phyloP scores from a whole-genome alignment of 2,113 vertebrate species.

The Larimichthys polyactis region DNA sequence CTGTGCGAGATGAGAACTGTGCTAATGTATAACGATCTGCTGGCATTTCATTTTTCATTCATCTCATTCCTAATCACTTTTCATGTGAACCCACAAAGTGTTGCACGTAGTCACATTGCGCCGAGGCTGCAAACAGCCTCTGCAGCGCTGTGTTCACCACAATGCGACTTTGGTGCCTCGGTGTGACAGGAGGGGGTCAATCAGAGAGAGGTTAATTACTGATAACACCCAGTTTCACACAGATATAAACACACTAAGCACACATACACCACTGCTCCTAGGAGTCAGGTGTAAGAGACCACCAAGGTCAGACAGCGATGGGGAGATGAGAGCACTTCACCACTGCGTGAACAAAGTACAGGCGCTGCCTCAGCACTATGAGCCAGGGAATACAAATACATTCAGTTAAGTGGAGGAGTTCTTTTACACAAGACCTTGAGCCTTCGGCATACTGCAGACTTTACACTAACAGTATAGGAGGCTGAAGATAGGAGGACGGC shows the following conservation, averaged over 20 bases:
- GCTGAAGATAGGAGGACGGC: constrained; percentile 32
- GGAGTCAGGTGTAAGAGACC: constrained; percentile 47
- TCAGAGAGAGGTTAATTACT: constrained; percentile 48
- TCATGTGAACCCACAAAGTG: constrained; percentile 29
- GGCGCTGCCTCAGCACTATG: constrained; percentile 62
- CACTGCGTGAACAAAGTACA: constrained; percentile 52
- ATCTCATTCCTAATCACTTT: constrained; percentile 36
- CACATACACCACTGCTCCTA: constrained; percentile 17
- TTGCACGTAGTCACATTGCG: neutral
- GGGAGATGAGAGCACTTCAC: constrained; percentile 63
- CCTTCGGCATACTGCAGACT: constrained; percentile 45
- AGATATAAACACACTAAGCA: constrained; percentile 21
- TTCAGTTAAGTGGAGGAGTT: constrained; percentile 60
- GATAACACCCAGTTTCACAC: constrained; percentile 17
- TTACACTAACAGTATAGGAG: constrained; percentile 43
- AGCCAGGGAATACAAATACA: constrained; percentile 64
- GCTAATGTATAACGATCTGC: constrained; percentile 20
- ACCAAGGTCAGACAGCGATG: constrained; percentile 59
- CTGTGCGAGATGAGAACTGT: constrained; percentile 30
- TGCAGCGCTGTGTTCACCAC: constrained; percentile 19
- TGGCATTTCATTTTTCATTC: constrained; percentile 10
- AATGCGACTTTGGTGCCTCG: constrained; percentile 6
- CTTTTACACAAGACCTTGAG: constrained; percentile 74
- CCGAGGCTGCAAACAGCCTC: neutral
- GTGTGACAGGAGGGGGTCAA: constrained; percentile 33